Base-by-base conservation (phyloP, 2,888 invertebrate genomes). In the Aphelenchoides bicaudatus region DNA sequence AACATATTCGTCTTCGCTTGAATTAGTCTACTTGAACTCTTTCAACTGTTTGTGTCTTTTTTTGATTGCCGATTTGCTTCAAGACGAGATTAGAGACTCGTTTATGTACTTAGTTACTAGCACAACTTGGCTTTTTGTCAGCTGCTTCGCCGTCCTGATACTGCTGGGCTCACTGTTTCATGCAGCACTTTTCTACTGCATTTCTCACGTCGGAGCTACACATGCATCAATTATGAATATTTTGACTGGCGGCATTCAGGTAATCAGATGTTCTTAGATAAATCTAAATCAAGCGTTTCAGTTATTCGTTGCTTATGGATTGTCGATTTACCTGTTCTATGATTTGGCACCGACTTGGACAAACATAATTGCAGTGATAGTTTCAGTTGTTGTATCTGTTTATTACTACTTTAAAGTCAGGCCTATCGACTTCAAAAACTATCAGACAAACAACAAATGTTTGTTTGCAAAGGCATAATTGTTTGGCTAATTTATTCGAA, bases 41-140 rank as follows among this genome's bases (percentile, higher is more conserved):
- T 76, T 76, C 68, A 78, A 77, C 48, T 74, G 73, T 6, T 61
- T 78, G 29, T 67, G 74, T 23, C 62, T 77, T 39, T 75, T 71
- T 59, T 62, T 78, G 10, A 39, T 75, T 10, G 73, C 73, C 34
- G 77, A 76, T 61, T 64, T 76, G 25, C 47, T 65, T 39, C 50
- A 73, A 65, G 77, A 77, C 59, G 77, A 78, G 53, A 68, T 78
- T 19, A 68, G 75, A n/a, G 77, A 78, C 56, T 68, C 75, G 1
- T 76, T 73, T 58, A 72, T 75, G 70, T 76, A 74, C 61, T 62
- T 78, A 65, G 68, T 73, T 54, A 75, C 76, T 2, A 66, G 69
- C 19, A 67, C 73, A 39, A 72, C 69, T 28, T 62, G 65, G n/a
- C 59, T 70, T 8, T 76, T 76, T 63, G 60, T 64, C 29, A 48